Evolutionary conservation across 2,797 vertebrate species (phyloP).

Genomic region (Bradypus variegatus): DNA sequence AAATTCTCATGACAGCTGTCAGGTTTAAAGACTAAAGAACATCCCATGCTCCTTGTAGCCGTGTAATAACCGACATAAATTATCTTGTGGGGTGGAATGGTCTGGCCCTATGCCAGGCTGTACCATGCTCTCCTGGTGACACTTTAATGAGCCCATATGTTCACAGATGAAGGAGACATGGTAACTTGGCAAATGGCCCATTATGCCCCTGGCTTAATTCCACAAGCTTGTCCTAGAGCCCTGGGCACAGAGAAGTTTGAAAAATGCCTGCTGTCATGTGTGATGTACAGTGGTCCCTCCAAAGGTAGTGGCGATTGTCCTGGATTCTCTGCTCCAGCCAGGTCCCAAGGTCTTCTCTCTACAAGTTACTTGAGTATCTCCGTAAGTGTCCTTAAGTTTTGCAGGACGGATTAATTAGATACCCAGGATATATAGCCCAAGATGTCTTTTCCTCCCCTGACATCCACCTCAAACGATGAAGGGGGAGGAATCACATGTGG

Average conservation of each 20-base stretch:
- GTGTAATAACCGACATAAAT: background rate
- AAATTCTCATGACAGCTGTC: background rate
- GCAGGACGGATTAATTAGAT: background rate
- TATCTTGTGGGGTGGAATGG: conserved; percentile 3
- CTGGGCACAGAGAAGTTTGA: background rate
- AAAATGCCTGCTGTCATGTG: background rate
- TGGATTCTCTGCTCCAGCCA: fast-evolving
- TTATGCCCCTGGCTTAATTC: background rate
- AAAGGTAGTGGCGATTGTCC: fast-evolving
- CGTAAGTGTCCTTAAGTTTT: background rate
- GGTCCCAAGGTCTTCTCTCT: background rate
- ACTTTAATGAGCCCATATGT: conserved; percentile 29
- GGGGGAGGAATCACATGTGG: background rate
- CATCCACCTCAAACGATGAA: background rate
- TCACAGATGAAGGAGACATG: background rate
- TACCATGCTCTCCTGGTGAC: background rate
- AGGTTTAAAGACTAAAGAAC: conserved; percentile 3
- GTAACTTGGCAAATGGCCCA: background rate
- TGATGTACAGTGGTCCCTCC: background rate
- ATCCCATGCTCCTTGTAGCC: background rate
- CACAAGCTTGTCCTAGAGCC: background rate
- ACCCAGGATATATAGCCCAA: background rate
- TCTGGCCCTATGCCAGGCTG: background rate
- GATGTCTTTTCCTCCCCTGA: background rate
- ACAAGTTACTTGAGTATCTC: background rate